Evolutionary conservation across 1,140 invertebrate genomes (phyloP).

Genomic region (Chrysopa pallens): DNA sequence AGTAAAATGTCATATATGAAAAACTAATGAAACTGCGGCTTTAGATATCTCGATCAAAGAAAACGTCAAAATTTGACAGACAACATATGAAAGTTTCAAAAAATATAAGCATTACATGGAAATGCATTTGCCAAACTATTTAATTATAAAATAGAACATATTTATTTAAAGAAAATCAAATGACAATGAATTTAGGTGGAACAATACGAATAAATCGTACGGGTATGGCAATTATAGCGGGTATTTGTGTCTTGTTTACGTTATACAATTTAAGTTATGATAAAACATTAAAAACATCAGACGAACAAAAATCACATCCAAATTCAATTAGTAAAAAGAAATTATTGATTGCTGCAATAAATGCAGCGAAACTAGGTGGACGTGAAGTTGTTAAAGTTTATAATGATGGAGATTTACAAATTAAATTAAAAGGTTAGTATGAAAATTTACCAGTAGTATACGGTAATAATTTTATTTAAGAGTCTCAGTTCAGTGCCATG

Average conservation of each 20-base stretch:
- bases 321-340: slow-evolving; percentile 44
- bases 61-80: too few species aligned
- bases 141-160: too few species aligned
- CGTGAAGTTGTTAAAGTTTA: slow-evolving; percentile 47
- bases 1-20: too few species aligned
- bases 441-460: too few species aligned
- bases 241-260: slow-evolving; percentile 30
- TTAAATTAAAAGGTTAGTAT: slow-evolving; percentile 66
- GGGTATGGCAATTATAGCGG: slow-evolving; percentile 29
- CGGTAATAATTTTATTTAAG: too few species aligned
- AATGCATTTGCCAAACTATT: too few species aligned
- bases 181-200: slow-evolving; percentile 44
- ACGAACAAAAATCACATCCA: slow-evolving; percentile 16
- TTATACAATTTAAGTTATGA: slow-evolving; percentile 24
- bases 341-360: slow-evolving; percentile 56
- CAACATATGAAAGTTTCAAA: too few species aligned
- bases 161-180: background rate
- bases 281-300: slow-evolving; percentile 13
- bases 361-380: slow-evolving; percentile 63
- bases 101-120: too few species aligned
- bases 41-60: too few species aligned
- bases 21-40: too few species aligned
- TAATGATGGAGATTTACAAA: slow-evolving; percentile 36
- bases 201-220: slow-evolving; percentile 40
- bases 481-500: too few species aligned